Base-by-base conservation (phyloP, 2,888 invertebrate genomes). In the Augochlorella aurata region DNA sequence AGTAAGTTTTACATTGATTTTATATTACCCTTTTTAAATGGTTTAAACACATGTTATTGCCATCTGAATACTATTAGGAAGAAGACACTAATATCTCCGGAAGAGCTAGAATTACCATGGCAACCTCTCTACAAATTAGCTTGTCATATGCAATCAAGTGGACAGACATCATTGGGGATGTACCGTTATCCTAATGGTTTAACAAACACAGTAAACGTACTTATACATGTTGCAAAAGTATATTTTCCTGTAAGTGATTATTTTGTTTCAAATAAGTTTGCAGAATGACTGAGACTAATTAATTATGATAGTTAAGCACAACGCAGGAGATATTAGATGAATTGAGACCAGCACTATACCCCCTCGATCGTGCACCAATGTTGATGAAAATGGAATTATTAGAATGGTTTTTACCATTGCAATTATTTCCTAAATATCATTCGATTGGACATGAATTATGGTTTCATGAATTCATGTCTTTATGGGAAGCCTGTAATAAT, bases 241-340 rank as follows among this genome's bases (percentile, higher is more conserved):
- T 91, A 92, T 84, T 92, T 94, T 94, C 84, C 93, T 91, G 95
- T 95, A 94, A 94, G 95, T 94, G 29, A 74, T 73, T 24, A 72
- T 58, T 74, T 47, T 71, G 29, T 24, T 47, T 47, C 24, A n/a
- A 69, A 54, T 67, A 65, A 61, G 49, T 63, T 65, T 61, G 14
- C 10, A 10, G 65, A 71, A 66, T 49, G 54, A 66, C n/a, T 16
- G 50, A 63, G 47, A 70, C 66, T 78, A 79, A 81, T 81, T 83
- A 78, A 49, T 84, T 86, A 91, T 91, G 67, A 91, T 97, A 96
- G 77, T 93, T 96, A 63, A 95, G 94, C 52, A 96, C 98, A 0
- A 98, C 98, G 0, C 95, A 96, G 93, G 98, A 98, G 94, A 97
- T 99, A 90, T 94, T 99, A 74, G 97, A 96, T 76, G 97, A 97